phyloP scores from a whole-genome alignment of 2,113 vertebrate species.

The Sitta europaea region DNA sequence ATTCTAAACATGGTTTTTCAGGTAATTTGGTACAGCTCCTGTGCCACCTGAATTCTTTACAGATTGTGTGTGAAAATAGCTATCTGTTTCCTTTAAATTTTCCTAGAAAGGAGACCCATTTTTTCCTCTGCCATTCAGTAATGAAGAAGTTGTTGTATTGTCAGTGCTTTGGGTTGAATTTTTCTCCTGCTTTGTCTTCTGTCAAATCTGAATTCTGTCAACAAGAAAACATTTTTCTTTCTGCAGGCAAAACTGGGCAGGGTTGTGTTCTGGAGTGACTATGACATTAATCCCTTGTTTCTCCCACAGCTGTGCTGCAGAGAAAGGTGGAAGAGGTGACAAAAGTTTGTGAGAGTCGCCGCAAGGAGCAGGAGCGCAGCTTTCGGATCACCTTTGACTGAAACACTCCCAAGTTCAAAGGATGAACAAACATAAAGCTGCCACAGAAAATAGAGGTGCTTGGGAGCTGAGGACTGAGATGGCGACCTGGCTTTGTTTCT shows the following conservation, averaged over 20 bases:
- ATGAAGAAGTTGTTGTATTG: background rate
- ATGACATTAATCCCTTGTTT: background rate
- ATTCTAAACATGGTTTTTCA: background rate
- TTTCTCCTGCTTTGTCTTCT: background rate
- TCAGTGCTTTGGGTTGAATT: background rate
- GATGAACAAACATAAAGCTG: background rate
- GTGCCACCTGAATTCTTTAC: background rate
- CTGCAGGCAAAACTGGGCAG: no score
- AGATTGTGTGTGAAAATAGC: background rate
- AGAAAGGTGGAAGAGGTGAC: conserved; percentile 93
- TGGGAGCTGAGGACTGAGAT: background rate
- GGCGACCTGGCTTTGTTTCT: background rate
- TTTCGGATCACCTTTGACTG: conserved; percentile 85
- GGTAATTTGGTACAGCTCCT: background rate
- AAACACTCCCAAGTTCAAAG: background rate
- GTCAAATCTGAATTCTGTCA: background rate
- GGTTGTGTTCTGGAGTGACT: background rate
- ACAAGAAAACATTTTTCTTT: background rate
- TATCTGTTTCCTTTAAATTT: background rate
- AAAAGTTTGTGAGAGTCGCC: conserved; percentile 86
- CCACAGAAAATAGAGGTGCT: background rate
- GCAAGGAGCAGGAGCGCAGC: conserved; percentile 93
- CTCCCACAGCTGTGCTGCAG: conserved; percentile 79
- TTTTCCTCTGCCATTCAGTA: background rate
- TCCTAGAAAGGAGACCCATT: background rate